phyloP scores from a whole-genome alignment of 2,888 invertebrate genomes.

The Ashinkailepas kermadecensis region DNA sequence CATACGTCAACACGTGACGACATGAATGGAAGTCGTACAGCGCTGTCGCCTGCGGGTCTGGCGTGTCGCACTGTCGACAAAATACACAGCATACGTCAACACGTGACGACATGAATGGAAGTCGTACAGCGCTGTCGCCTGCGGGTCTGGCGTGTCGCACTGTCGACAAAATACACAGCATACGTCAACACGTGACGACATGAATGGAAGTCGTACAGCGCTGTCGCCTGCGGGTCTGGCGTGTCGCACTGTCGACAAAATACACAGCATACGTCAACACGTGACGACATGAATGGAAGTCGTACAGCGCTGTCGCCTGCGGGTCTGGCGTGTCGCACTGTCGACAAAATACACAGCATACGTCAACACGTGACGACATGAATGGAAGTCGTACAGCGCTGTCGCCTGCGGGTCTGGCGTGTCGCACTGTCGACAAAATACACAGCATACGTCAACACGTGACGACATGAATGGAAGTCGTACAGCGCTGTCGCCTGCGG shows the following conservation, averaged over 20 bases:
- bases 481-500: not conserved
- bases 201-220: constrained; percentile 3
- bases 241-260: too few relatives aligned
- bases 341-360: too few relatives aligned
- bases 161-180: too few relatives aligned
- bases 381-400: not conserved
- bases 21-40: constrained; percentile 9
- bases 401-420: not conserved
- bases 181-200: too few relatives aligned
- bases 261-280: too few relatives aligned
- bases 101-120: not conserved
- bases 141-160: not conserved
- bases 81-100: too few relatives aligned
- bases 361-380: not conserved
- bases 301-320: not conserved
- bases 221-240: not conserved
- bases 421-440: too few relatives aligned
- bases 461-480: constrained; percentile 11
- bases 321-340: not conserved
- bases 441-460: too few relatives aligned
- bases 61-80: too few relatives aligned
- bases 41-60: not conserved
- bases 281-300: not conserved
- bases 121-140: not conserved
- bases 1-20: too few relatives aligned